Evolutionary conservation across 2,113 vertebrate genomes (phyloP).

Genomic region (Cryptotis parvus): DNA sequence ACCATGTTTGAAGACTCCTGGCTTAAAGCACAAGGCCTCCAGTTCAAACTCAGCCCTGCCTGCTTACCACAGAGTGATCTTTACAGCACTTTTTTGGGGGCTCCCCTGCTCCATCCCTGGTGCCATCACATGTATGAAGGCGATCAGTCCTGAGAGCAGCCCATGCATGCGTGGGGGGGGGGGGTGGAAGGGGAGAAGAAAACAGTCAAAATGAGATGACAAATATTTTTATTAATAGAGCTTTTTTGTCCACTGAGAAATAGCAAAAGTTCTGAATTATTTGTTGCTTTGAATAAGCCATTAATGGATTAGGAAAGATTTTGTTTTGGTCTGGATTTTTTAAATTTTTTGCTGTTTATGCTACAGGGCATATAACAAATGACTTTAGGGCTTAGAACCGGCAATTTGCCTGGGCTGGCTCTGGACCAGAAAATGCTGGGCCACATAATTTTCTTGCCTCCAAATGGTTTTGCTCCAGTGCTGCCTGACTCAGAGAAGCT

Average conservation of each 20-base stretch:
- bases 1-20: no score
- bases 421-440: background rate
- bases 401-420: background rate
- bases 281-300: conserved; percentile 61
- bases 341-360: background rate
- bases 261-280: conserved; percentile 52
- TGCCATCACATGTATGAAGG: no score
- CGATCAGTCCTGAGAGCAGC: no score
- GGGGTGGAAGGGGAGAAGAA: no score
- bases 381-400: background rate
- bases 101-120: no score
- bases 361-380: conserved; percentile 18
- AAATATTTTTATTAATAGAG: conserved; percentile 63
- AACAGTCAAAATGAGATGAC: conserved; percentile 33
- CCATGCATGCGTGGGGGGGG: no score
- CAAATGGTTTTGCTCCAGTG: background rate
- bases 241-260: conserved; percentile 64
- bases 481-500: background rate
- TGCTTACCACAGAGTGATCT: no score
- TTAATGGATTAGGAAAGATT: conserved; percentile 51
- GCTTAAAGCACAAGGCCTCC: no score
- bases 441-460: background rate
- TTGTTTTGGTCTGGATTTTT: no score
- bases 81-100: no score
- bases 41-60: no score